Percentiles rank a stretch among this genome's conserved stretches.
Conservation (phyloP, 2,888 invertebrate species). For the Pristionchus maxplancki region DNA sequence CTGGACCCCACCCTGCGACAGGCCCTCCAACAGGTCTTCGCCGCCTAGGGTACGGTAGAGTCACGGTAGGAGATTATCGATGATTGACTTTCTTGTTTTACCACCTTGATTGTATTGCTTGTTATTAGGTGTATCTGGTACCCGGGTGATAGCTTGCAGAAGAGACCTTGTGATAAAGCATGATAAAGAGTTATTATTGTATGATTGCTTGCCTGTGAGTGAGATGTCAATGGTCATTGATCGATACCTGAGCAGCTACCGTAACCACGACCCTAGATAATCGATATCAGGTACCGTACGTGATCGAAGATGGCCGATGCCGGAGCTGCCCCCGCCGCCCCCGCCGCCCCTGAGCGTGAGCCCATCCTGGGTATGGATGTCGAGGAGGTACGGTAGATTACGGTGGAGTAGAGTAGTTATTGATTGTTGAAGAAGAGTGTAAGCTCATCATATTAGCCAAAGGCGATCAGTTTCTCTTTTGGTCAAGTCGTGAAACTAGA, state of each 20-base stretch:
- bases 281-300: conserved; percentile 20
- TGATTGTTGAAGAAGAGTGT: background rate
- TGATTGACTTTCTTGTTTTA: background rate
- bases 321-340: conserved; percentile 39
- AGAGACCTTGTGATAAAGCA: conserved; percentile 20
- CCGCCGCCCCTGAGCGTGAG: conserved; percentile 42
- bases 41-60: conserved; percentile 23
- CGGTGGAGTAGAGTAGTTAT: background rate
- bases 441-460: background rate
- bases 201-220: background rate
- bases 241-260: background rate
- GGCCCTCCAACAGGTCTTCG: conserved; percentile 40
- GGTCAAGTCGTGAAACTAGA: conserved; percentile 40
- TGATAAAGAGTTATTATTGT: conserved; percentile 11
- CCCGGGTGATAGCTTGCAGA: conserved; percentile 23
- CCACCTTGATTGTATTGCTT: background rate
- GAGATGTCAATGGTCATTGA: conserved; percentile 12
- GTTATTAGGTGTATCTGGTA: background rate
- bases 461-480: background rate
- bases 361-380: conserved; percentile 54
- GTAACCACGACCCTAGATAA: background rate
- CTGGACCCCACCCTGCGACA: conserved; percentile 54
- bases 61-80: background rate
- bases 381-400: conserved; percentile 51
- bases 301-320: conserved; percentile 19